A percentile compares a stretch with the other conserved stretches of the same genome.
These are phyloP conservation scores for Parascotia fuliginaria DNA, from an alignment of 2,888 invertebrate genomes.

Conservation along the genomic window DNA sequence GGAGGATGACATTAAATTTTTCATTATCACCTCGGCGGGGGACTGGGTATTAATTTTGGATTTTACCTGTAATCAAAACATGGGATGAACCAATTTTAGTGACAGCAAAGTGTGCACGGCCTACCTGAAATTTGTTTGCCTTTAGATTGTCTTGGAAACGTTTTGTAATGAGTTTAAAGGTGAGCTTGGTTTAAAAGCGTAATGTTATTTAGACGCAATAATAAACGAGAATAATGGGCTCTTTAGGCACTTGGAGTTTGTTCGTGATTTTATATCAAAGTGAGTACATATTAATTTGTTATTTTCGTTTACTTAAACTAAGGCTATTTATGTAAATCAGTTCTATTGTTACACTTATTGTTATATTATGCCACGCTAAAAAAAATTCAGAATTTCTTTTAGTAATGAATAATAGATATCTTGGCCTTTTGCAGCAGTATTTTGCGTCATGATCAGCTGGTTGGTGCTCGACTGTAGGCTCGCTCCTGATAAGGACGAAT, in stretches of 20 bases:
- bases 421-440: constrained; percentile 49
- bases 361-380: no score
- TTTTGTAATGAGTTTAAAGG: constrained; percentile 31
- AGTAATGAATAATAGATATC: neutral
- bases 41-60: constrained; percentile 67
- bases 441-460: constrained; percentile 62
- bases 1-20: constrained; percentile 67
- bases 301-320: no score
- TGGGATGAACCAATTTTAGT: constrained; percentile 52
- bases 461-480: constrained; percentile 62
- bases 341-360: no score
- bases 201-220: constrained; percentile 30
- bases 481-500: constrained; percentile 52
- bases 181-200: constrained; percentile 22
- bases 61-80: constrained; percentile 68
- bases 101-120: constrained; percentile 61
- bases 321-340: no score
- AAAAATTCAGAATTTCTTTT: no score
- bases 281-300: constrained; percentile 49
- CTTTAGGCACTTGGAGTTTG: constrained; percentile 65
- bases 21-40: constrained; percentile 65
- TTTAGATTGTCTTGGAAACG: constrained; percentile 49
- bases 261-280: constrained; percentile 67
- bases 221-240: constrained; percentile 54
- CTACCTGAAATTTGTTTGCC: constrained; percentile 66